Percentiles rank a stretch among this genome's conserved stretches.
Conservation (phyloP, 2,797 vertebrate genomes). For the Gymnopithys bicolor region DNA sequence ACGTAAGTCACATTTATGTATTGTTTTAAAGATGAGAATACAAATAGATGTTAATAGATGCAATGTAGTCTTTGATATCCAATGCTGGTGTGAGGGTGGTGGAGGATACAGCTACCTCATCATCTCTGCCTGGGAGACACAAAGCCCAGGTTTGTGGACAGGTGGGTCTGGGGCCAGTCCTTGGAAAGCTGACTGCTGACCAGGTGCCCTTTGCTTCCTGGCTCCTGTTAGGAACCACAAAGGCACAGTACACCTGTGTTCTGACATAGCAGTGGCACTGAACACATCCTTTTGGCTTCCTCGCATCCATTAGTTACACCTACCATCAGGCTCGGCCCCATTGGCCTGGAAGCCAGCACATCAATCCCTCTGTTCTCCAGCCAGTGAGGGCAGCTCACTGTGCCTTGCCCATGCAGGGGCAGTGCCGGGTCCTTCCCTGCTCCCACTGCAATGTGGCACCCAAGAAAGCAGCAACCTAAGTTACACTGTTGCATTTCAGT, state of each 20-base stretch:
- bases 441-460: rapidly evolving
- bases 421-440: rapidly evolving
- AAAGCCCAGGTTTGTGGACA: neutral
- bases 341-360: neutral
- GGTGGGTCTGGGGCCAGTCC: neutral
- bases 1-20: slow-evolving; percentile 74
- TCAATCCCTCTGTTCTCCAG: neutral
- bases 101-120: neutral
- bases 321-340: too few species aligned
- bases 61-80: neutral
- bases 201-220: neutral
- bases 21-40: neutral
- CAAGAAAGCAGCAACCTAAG: neutral
- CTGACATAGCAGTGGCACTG: neutral
- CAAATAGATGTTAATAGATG: neutral
- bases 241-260: neutral
- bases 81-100: neutral
- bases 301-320: neutral
- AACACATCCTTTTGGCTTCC: neutral
- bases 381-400: neutral
- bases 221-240: neutral
- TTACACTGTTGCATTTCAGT: neutral
- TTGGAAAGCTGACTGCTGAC: neutral
- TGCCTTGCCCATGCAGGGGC: neutral
- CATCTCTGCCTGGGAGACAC: neutral